These are phyloP conservation scores for Oligia fasciuncula DNA, from an alignment of 2,888 invertebrate genomes.

Conservation along the genomic window DNA sequence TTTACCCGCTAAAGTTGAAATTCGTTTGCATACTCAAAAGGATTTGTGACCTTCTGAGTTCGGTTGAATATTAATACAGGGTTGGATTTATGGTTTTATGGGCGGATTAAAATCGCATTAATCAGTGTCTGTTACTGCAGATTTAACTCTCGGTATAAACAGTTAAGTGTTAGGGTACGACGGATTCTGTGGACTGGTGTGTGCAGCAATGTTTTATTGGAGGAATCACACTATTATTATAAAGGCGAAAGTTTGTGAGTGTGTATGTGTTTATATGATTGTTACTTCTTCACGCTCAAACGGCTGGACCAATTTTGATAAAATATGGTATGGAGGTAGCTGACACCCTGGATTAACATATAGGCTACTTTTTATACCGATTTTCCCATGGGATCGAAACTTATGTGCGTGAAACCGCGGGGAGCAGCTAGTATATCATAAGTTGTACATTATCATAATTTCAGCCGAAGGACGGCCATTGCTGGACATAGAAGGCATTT, in stretches of 20 bases:
- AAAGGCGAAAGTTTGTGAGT: no score
- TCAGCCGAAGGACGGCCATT: no score
- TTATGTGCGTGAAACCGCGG: no score
- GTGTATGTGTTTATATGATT: no score
- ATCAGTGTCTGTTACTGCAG: constrained; percentile 91
- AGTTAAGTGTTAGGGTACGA: constrained; percentile 89
- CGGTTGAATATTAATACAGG: constrained; percentile 88
- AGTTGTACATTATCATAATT: background rate
- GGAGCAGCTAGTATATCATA: constrained; percentile 15
- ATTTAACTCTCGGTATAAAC: constrained; percentile 89
- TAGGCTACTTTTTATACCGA: no score
- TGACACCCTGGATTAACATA: no score
- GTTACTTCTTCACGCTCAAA: no score
- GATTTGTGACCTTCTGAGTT: constrained; percentile 87
- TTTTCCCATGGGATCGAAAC: no score
- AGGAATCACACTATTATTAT: background rate
- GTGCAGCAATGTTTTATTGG: constrained; percentile 53
- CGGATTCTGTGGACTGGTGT: constrained; percentile 80
- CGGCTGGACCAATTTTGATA: no score
- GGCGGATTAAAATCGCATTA: constrained; percentile 92
- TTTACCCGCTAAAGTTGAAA: constrained; percentile 73
- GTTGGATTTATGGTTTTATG: constrained; percentile 91
- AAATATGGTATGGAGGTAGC: no score
- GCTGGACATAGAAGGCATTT: no score
- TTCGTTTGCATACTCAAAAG: constrained; percentile 68